These are phyloP conservation scores for Tachycineta bicolor DNA, from an alignment of 2,113 vertebrate species.

Conservation along the genomic window DNA sequence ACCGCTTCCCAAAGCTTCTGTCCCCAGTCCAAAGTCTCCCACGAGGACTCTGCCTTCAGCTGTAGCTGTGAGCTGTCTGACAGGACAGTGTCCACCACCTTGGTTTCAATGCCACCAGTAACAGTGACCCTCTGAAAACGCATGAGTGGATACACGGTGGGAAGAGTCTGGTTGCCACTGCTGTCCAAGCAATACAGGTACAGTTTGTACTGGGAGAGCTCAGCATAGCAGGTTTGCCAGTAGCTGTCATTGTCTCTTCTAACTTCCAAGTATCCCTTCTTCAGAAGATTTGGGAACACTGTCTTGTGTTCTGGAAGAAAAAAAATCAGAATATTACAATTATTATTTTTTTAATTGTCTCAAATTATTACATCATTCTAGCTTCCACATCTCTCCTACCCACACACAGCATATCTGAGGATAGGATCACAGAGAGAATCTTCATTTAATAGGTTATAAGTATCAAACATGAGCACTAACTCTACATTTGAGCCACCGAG, in stretches of 20 bases:
- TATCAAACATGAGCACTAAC: neutral
- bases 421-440: neutral
- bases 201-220: constrained; percentile 89
- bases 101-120: constrained; percentile 81
- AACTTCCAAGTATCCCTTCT: constrained; percentile 90
- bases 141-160: constrained; percentile 84
- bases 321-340: neutral
- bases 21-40: constrained; percentile 94
- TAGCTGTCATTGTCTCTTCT: constrained; percentile 84
- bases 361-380: neutral
- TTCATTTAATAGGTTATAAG: neutral
- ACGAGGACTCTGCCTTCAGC: constrained; percentile 84
- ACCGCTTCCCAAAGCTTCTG: constrained; percentile 89
- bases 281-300: constrained; percentile 85
- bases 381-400: neutral
- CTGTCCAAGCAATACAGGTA: constrained; percentile 88
- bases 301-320: constrained; percentile 81
- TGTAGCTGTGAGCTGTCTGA: constrained; percentile 89
- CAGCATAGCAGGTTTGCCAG: constrained; percentile 89
- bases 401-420: neutral
- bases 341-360: neutral
- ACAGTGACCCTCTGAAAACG: constrained; percentile 89
- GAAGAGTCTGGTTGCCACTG: constrained; percentile 88
- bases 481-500: neutral
- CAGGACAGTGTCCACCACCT: constrained; percentile 86